Evolutionary conservation across 2,113 vertebrate genomes (phyloP).

Genomic region (Halcyon malimbica): DNA sequence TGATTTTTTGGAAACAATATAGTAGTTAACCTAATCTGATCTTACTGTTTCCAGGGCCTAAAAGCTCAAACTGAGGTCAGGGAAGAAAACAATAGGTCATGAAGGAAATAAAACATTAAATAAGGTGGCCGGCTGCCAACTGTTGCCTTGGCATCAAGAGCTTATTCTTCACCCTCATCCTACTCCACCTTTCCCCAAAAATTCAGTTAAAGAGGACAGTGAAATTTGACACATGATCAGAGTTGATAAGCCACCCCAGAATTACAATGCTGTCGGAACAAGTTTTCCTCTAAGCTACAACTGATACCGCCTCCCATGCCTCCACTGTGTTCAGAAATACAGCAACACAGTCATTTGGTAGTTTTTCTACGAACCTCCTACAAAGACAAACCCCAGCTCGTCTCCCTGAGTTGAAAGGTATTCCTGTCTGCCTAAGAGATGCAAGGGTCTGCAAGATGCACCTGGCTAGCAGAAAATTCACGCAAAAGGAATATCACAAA

Average conservation of each 20-base stretch:
- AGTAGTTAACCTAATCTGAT: constrained; percentile 12
- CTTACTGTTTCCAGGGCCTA: background rate
- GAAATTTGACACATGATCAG: background rate
- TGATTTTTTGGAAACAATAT: background rate
- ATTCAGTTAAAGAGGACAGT: background rate
- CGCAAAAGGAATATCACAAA: background rate
- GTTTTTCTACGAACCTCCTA: background rate
- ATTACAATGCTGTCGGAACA: fast-evolving
- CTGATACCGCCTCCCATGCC: background rate
- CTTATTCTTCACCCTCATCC: background rate
- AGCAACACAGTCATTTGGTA: background rate
- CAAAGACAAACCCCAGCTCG: background rate
- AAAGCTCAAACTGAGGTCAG: background rate
- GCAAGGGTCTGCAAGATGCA: background rate
- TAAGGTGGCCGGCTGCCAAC: background rate
- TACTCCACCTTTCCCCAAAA: background rate
- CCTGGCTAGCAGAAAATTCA: background rate
- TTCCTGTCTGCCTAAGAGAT: background rate
- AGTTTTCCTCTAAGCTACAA: background rate
- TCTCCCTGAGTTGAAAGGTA: background rate
- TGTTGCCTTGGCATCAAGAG: background rate
- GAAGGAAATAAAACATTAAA: constrained; percentile 34
- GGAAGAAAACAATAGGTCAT: constrained; percentile 24
- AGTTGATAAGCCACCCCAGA: background rate
- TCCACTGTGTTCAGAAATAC: background rate